Conservation (phyloP, 1,140 invertebrate genomes). For the Nephotettix cincticeps region DNA sequence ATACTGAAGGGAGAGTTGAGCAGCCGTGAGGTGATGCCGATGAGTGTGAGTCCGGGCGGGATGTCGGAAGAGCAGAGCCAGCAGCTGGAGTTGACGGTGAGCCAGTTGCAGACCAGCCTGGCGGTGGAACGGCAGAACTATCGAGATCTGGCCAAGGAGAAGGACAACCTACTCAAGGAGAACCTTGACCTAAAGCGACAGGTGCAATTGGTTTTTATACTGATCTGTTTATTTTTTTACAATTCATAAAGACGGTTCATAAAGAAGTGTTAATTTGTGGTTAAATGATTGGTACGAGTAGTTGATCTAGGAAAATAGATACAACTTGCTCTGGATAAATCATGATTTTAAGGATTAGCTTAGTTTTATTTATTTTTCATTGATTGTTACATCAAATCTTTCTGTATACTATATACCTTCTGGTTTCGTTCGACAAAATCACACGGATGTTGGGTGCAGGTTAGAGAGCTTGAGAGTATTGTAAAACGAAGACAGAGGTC, state of each 20-base stretch:
- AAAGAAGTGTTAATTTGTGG: too few species aligned
- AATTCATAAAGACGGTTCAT: too few species aligned
- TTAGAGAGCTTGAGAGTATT: slow-evolving; percentile 35
- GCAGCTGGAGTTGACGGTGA: slow-evolving; percentile 28
- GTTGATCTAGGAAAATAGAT: too few species aligned
- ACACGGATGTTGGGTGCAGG: too few species aligned
- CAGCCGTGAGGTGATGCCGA: not conserved
- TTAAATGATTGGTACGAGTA: too few species aligned
- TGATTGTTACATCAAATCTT: too few species aligned
- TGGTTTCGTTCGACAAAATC: too few species aligned
- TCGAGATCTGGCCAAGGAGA: slow-evolving; percentile 30
- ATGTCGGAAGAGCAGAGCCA: not conserved
- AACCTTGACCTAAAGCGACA: slow-evolving; percentile 36
- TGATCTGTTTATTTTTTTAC: not conserved
- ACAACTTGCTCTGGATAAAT: too few species aligned
- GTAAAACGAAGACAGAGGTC: slow-evolving; percentile 30
- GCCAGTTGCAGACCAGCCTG: slow-evolving; percentile 35
- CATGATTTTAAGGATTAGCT: too few species aligned
- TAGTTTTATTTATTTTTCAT: too few species aligned
- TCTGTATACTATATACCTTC: too few species aligned
- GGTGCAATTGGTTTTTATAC: slow-evolving; percentile 26
- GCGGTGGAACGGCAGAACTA: slow-evolving; percentile 32
- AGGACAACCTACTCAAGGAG: slow-evolving; percentile 33
- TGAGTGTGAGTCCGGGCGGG: too few species aligned
- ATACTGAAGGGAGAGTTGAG: slow-evolving; percentile 34